Base-by-base conservation (phyloP, 2,113 vertebrate genomes). In the Cynoglossus semilaevis region DNA sequence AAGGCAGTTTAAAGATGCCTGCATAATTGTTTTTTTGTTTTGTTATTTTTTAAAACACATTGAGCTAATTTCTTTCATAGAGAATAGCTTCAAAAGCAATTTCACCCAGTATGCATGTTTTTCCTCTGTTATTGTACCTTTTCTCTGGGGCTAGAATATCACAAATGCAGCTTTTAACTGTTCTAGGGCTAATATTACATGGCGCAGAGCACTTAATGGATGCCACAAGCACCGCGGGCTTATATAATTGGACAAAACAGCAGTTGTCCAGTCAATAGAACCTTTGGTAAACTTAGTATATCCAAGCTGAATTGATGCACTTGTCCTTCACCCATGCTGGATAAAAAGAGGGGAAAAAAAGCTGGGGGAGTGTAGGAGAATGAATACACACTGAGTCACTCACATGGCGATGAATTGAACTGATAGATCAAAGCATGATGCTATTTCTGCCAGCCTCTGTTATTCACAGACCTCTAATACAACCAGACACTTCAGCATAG, bases 381-480 rank as follows among this genome's bases (percentile, higher is more conserved):
- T 57, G 66, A 87, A 84, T 71, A 63, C 59, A 79, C 77, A 83
- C 78, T 76, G 80, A 87, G 74, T 84, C 84, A 83, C 79, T 82
- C 75, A 41, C 79, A 67, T 63, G 61, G 74, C 71, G 71, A 46
- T 63, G 79, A 83, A 78, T 78, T 67, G 70, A 53, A 71, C 78
- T 73, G 73, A 77, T 85, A 59, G 80, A 81, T 82, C 67, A 79
- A 83, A 85, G 85, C 79, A 85, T 72, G 77, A 80, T 82, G 82
- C 80, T 86, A 82, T 81, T 84, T 82, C 83, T 85, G 87, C 79
- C 80, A 70, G 82, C 68, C 49, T 56, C 75, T 77, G 75, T 87
- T 87, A 84, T 81, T 85, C 85, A 83, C 79, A 86, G 82, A 77
- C 35, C 75, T 58, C 55, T 86, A 87, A 87, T 81, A 82, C 72